Conservation (phyloP, 2,797 vertebrate genomes). For the Pteropus rufus region DNA sequence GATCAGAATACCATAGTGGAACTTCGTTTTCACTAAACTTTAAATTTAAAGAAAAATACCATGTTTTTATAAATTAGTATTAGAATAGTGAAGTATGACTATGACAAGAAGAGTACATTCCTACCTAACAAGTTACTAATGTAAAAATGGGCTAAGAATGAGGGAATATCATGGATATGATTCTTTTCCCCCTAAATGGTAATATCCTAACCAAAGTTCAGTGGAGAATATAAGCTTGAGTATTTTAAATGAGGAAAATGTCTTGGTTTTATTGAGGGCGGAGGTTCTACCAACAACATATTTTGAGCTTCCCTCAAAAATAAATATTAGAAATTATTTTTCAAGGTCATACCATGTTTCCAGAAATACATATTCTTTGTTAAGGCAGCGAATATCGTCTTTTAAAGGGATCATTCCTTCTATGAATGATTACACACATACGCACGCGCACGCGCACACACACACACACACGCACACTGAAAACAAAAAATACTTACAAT, state of each 20-base stretch:
- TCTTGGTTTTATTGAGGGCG: not conserved
- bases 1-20: not conserved
- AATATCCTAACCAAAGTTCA: not conserved
- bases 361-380: not conserved
- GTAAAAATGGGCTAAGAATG: not conserved
- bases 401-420: not conserved
- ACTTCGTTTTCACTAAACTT: not conserved
- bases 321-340: not conserved
- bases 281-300: not conserved
- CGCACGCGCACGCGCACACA: no score
- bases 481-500: not conserved
- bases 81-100: not conserved
- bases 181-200: not conserved
- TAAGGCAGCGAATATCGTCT: not conserved
- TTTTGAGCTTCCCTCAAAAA: not conserved
- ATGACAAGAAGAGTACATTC: not conserved
- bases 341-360: not conserved
- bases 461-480: no score
- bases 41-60: not conserved
- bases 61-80: not conserved
- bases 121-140: not conserved
- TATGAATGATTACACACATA: no score
- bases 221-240: not conserved
- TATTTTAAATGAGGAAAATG: not conserved
- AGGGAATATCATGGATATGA: not conserved